These are phyloP conservation scores for Drosophila quinaria DNA, from an alignment of 2,888 invertebrate species.

Conservation along the genomic window DNA sequence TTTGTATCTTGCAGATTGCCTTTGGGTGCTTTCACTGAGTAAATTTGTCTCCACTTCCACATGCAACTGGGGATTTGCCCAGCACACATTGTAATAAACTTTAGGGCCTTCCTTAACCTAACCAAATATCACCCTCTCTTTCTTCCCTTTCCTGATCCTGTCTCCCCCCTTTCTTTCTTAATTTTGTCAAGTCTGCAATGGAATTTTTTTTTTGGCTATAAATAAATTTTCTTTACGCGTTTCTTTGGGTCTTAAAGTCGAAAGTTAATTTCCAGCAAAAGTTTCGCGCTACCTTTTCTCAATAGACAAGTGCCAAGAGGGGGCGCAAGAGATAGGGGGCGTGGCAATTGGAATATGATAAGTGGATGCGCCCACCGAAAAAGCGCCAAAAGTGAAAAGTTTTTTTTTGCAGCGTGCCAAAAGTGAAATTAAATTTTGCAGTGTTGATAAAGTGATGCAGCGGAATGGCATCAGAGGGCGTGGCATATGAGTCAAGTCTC, in stretches of 20 bases:
- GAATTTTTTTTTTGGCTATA: slow-evolving; percentile 32
- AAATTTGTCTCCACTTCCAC: slow-evolving; percentile 52
- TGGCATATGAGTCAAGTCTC: slow-evolving; percentile 36
- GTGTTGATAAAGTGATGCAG: slow-evolving; percentile 74
- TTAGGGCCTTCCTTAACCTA: slow-evolving; percentile 3
- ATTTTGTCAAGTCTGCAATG: slow-evolving; percentile 53
- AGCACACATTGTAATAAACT: slow-evolving; percentile 52
- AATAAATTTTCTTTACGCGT: slow-evolving; percentile 31
- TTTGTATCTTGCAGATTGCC: slow-evolving; percentile 67
- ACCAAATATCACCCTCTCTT: background rate
- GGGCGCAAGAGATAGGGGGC: background rate
- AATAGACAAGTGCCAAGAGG: background rate
- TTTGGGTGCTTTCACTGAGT: slow-evolving; percentile 68
- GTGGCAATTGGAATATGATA: slow-evolving; percentile 70
- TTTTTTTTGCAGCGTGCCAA: slow-evolving; percentile 52
- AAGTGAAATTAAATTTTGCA: slow-evolving; percentile 79
- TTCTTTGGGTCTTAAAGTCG: slow-evolving; percentile 44
- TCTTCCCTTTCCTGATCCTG: background rate
- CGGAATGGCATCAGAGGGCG: slow-evolving; percentile 7
- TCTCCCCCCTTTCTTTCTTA: slow-evolving; percentile 7
- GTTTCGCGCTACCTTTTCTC: slow-evolving; percentile 29
- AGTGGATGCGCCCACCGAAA: slow-evolving; percentile 53
- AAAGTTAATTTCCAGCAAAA: slow-evolving; percentile 44
- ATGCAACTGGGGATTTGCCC: slow-evolving; percentile 47
- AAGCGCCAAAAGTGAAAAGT: slow-evolving; percentile 28